Evolutionary conservation across 2,113 vertebrate genomes (phyloP).

Genomic region (Formicarius rufipectus): DNA sequence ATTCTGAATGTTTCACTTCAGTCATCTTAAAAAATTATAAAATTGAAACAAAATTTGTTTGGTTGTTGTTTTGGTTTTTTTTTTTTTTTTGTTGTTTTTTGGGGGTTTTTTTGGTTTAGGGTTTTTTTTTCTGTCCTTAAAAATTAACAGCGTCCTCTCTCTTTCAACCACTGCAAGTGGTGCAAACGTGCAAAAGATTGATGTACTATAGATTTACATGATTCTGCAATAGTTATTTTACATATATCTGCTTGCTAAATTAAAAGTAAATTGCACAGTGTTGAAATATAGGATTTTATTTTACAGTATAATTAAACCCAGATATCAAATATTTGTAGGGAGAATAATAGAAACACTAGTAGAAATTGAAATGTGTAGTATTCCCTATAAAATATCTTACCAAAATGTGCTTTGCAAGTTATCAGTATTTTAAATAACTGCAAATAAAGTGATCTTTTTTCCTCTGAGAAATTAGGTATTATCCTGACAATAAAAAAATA

Average conservation of each 20-base stretch:
- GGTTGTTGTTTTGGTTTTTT: no score
- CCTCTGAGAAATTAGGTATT: background rate
- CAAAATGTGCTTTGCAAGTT: background rate
- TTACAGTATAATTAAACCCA: conserved; percentile 17
- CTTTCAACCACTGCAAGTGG: background rate
- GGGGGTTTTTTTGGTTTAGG: no score
- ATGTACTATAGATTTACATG: background rate
- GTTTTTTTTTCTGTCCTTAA: background rate
- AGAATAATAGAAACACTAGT: conserved; percentile 21
- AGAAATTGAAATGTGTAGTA: background rate
- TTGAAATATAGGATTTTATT: conserved; percentile 41
- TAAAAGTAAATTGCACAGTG: conserved; percentile 40
- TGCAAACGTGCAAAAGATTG: background rate
- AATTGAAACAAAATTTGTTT: background rate
- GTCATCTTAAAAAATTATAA: background rate
- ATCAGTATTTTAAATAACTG: background rate
- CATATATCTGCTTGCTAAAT: conserved; percentile 1
- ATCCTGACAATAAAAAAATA: background rate
- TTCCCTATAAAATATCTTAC: background rate
- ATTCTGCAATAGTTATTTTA: background rate
- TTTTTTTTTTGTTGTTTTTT: no score
- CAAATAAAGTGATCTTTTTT: background rate
- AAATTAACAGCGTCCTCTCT: background rate
- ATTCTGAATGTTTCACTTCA: background rate
- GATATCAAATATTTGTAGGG: conserved; percentile 40